Evolutionary conservation across 2,113 vertebrate genomes (phyloP).

Genomic region (Isichthys henryi): DNA sequence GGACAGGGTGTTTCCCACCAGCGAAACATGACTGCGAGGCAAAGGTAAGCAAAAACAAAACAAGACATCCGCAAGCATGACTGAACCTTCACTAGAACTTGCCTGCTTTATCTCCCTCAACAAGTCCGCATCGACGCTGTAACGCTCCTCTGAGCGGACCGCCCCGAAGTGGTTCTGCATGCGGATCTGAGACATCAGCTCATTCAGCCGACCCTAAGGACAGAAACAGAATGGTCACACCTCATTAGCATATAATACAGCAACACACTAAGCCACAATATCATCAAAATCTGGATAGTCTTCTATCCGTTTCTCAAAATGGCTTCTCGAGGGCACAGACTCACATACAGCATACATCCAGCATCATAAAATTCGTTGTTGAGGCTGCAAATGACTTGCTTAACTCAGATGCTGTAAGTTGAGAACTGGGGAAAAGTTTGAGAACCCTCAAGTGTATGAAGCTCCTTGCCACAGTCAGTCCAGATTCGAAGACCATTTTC

Average conservation of each 20-base stretch:
- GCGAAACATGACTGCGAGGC: neutral
- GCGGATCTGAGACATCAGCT: constrained; percentile 96
- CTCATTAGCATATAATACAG: neutral
- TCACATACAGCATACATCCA: neutral
- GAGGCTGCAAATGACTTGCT: neutral
- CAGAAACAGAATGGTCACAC: neutral
- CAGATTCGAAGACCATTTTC: neutral
- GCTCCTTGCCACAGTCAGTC: neutral
- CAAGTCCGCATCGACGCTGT: constrained; percentile 84
- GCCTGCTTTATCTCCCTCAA: constrained; percentile 92
- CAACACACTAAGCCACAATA: neutral
- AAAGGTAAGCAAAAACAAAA: neutral
- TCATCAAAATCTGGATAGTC: neutral
- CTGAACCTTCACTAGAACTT: constrained; percentile 20
- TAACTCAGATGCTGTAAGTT: neutral
- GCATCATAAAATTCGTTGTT: neutral
- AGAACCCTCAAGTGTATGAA: neutral
- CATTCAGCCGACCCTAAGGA: constrained; percentile 86
- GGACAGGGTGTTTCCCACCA: neutral
- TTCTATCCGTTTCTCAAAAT: neutral
- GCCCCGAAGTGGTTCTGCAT: constrained; percentile 98
- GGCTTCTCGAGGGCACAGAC: neutral
- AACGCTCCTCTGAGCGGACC: constrained; percentile 85
- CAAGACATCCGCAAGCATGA: neutral
- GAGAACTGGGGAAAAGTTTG: neutral